phyloP scores from a whole-genome alignment of 2,113 vertebrate species.

The Ciconia stormi region DNA sequence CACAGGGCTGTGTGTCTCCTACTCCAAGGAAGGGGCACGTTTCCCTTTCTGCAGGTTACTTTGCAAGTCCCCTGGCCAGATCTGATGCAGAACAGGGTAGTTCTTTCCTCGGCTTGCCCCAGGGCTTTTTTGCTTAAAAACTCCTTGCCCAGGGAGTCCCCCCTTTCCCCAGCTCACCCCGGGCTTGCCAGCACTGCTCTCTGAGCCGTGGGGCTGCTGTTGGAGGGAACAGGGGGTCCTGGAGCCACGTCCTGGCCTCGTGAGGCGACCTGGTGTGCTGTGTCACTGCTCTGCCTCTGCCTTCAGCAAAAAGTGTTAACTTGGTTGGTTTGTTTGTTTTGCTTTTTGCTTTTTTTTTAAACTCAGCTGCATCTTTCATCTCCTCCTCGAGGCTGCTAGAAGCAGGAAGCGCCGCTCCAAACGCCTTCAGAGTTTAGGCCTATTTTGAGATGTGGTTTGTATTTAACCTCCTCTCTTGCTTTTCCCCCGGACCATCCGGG shows the following conservation, averaged over 20 bases:
- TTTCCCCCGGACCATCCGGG: neutral
- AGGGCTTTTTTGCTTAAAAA: neutral
- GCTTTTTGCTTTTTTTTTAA: neutral
- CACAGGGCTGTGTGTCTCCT: neutral
- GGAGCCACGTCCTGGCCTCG: fast-evolving
- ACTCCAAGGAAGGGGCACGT: neutral
- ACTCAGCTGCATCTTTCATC: constrained; percentile 25
- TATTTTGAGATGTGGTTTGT: constrained; percentile 58
- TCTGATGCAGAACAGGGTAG: neutral
- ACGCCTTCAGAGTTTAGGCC: neutral
- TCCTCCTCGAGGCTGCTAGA: neutral
- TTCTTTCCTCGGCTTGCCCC: neutral
- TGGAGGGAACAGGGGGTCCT: fast-evolving
- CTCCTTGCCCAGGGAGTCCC: fast-evolving
- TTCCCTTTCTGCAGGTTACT: neutral
- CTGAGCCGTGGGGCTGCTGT: fast-evolving
- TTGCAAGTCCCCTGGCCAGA: neutral
- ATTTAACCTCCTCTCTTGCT: neutral
- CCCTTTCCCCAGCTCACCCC: fast-evolving
- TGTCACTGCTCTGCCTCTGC: neutral
- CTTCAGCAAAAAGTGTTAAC: neutral
- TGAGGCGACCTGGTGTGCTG: neutral
- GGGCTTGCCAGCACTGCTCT: neutral
- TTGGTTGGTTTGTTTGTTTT: neutral
- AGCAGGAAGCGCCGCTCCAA: constrained; percentile 31